Conservation (phyloP, 1,140 invertebrate genomes). For the Drosophila carrolli region DNA sequence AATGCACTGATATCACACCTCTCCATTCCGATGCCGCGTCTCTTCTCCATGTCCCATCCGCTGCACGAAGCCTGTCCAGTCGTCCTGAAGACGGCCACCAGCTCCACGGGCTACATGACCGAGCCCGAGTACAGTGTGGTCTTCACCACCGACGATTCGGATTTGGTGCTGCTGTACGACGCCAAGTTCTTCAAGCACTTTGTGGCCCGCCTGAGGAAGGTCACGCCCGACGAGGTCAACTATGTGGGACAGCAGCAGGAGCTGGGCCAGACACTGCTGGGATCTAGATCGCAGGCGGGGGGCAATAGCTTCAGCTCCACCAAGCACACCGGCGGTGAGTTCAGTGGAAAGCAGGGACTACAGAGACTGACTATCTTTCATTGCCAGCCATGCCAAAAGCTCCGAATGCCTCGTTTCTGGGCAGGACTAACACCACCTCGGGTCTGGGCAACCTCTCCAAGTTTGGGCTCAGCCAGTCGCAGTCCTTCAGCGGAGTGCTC, state of each 20-base stretch:
- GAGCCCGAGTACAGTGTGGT: slow-evolving; percentile 87
- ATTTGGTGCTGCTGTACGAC: slow-evolving; percentile 91
- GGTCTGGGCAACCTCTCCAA: slow-evolving; percentile 51
- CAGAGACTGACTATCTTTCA: not conserved
- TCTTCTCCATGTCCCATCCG: slow-evolving; percentile 94
- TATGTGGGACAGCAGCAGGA: slow-evolving; percentile 81
- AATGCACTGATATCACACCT: slow-evolving; percentile 69
- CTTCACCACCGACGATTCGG: slow-evolving; percentile 88
- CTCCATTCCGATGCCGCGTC: slow-evolving; percentile 86
- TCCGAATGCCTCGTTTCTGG: slow-evolving; percentile 41
- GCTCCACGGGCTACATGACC: slow-evolving; percentile 86
- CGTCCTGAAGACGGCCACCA: slow-evolving; percentile 87
- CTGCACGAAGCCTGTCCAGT: slow-evolving; percentile 95
- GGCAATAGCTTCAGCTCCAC: slow-evolving; percentile 46
- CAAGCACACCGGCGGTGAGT: slow-evolving; percentile 56
- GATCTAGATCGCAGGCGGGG: slow-evolving; percentile 9
- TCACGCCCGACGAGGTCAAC: slow-evolving; percentile 89
- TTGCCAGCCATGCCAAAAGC: slow-evolving; percentile 35
- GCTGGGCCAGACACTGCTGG: slow-evolving; percentile 47
- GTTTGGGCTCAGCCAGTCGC: slow-evolving; percentile 68
- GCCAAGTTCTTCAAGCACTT: slow-evolving; percentile 91
- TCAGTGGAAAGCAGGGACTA: no score
- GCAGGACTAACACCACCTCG: slow-evolving; percentile 30
- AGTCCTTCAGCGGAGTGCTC: slow-evolving; percentile 73
- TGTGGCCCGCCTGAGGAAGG: slow-evolving; percentile 92